These are phyloP conservation scores for Orchesella flavescens DNA, from an alignment of 2,888 invertebrate species.

Conservation along the genomic window DNA sequence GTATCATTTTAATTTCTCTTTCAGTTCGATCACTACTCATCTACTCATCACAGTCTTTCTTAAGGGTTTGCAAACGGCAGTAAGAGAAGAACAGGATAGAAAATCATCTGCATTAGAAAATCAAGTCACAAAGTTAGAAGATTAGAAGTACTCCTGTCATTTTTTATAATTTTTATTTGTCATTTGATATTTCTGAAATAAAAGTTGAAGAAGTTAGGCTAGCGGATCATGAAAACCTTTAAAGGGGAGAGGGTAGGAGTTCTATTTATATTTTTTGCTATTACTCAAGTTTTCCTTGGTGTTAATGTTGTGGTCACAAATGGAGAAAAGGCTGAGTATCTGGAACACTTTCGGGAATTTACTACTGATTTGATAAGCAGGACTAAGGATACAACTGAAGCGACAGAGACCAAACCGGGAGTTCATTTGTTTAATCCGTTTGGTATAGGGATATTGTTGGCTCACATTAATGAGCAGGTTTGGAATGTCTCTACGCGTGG, in stretches of 20 bases:
- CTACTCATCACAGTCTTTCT: slow-evolving; percentile 33
- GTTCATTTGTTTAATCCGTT: slow-evolving; percentile 58
- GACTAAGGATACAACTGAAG: slow-evolving; percentile 54
- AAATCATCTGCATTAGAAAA: too few relatives aligned
- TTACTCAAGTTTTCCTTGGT: neutral
- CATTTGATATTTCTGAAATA: too few relatives aligned
- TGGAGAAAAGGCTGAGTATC: slow-evolving; percentile 9
- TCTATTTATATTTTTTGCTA: too few relatives aligned
- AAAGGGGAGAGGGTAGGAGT: too few relatives aligned
- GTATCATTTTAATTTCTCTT: slow-evolving; percentile 15
- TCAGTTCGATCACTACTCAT: neutral
- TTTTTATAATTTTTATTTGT: too few relatives aligned
- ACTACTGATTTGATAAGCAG: slow-evolving; percentile 41
- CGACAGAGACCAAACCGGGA: slow-evolving; percentile 58
- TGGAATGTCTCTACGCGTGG: slow-evolving; percentile 53
- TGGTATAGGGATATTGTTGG: slow-evolving; percentile 53
- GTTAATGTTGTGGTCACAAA: neutral
- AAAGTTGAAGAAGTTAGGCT: too few relatives aligned
- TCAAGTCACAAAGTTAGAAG: too few relatives aligned
- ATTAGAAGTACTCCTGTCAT: too few relatives aligned
- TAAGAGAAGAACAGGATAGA: neutral
- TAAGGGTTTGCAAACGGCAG: slow-evolving; percentile 26
- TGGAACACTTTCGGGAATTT: slow-evolving; percentile 46
- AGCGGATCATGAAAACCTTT: too few relatives aligned
- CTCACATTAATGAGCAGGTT: slow-evolving; percentile 55